phyloP scores from a whole-genome alignment of 2,888 invertebrate species.

The Thereva nobilitata region DNA sequence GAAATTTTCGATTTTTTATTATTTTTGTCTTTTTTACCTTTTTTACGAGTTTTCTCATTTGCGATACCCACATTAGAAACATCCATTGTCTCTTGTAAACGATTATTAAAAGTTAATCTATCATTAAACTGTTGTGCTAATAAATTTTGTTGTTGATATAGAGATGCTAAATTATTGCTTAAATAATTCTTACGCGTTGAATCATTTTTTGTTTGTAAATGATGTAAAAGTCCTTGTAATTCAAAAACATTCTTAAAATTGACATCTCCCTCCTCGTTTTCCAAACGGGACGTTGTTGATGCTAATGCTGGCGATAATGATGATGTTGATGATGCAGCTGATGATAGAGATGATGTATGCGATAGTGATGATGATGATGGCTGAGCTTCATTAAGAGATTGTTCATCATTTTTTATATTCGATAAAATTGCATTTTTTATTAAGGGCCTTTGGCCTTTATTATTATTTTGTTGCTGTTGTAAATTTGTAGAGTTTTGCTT shows the following conservation, averaged over 20 bases:
- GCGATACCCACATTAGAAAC: background rate
- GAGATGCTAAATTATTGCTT: constrained; percentile 11
- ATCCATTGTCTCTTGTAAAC: background rate
- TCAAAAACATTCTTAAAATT: constrained; percentile 19
- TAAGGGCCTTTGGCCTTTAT: background rate
- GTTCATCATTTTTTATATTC: background rate
- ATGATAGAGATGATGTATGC: constrained; percentile 44
- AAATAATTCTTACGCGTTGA: constrained; percentile 8
- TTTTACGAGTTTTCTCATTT: constrained; percentile 1
- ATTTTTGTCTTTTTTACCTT: constrained; percentile 6
- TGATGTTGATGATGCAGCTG: constrained; percentile 42
- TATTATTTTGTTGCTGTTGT: constrained; percentile 12
- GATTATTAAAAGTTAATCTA: background rate
- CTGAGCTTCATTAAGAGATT: constrained; percentile 11
- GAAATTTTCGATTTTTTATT: background rate
- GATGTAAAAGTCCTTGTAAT: constrained; percentile 16
- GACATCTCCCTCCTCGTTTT: background rate
- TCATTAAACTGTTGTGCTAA: background rate
- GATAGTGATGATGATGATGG: constrained; percentile 44
- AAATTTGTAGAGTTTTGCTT: constrained; percentile 1
- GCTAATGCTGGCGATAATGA: background rate
- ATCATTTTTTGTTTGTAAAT: constrained; percentile 17
- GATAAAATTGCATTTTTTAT: background rate
- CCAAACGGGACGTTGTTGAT: background rate
- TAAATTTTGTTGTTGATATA: background rate